Conservation (phyloP, 2,888 invertebrate genomes). For the Eulithis prunata region DNA sequence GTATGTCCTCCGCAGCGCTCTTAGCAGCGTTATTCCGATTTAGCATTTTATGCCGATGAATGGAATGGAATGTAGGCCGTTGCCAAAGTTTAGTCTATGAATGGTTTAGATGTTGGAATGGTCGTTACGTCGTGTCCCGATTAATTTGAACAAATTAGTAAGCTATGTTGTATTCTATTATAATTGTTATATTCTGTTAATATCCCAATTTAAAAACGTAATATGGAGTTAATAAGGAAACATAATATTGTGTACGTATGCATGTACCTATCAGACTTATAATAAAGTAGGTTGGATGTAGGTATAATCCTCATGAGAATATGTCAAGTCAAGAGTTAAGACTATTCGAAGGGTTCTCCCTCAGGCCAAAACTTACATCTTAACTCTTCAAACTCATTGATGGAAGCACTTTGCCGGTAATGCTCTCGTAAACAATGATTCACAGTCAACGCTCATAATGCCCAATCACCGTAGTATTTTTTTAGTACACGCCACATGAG, state of each 20-base stretch:
- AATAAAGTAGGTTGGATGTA: conserved; percentile 51
- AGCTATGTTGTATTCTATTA: background rate
- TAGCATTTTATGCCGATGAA: conserved; percentile 16
- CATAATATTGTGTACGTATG: background rate
- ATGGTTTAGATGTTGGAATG: conserved; percentile 4
- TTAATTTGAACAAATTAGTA: background rate
- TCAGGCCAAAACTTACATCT: conserved; percentile 60
- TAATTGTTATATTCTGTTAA: too few species aligned
- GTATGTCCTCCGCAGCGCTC: too few species aligned
- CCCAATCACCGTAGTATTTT: conserved; percentile 9
- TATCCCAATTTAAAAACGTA: too few species aligned
- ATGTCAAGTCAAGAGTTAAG: conserved; percentile 50
- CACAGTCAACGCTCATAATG: background rate
- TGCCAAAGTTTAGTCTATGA: conserved; percentile 6
- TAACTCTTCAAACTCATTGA: conserved; percentile 66
- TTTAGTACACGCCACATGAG: background rate
- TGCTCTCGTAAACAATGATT: conserved; percentile 44
- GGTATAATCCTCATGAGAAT: conserved; percentile 52
- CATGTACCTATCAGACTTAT: conserved; percentile 4
- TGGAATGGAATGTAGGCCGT: conserved; percentile 16
- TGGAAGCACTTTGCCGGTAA: conserved; percentile 48
- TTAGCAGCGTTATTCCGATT: conserved; percentile 18
- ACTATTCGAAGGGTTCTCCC: conserved; percentile 62
- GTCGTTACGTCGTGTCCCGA: conserved; percentile 4
- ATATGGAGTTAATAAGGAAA: too few species aligned